These are phyloP conservation scores for Vollenhovia emeryi DNA, from an alignment of 1,140 invertebrate genomes.

Conservation along the genomic window DNA sequence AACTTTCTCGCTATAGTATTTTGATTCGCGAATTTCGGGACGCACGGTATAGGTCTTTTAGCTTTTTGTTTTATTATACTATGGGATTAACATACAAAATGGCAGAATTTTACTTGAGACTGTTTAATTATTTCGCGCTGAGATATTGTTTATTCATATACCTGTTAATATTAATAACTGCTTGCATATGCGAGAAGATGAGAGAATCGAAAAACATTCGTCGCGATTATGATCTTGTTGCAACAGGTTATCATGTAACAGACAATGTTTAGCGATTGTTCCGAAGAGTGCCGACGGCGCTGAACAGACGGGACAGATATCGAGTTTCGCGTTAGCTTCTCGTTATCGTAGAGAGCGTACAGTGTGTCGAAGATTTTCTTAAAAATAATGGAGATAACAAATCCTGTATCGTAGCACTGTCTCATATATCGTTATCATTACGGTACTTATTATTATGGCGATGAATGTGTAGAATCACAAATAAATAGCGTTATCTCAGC, in stretches of 20 bases:
- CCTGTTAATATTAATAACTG: conserved; percentile 11
- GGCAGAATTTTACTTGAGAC: background rate
- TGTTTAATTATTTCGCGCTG: background rate
- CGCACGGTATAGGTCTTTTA: no score
- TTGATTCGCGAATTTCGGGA: no score
- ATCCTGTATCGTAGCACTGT: background rate
- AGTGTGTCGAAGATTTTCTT: conserved; percentile 14
- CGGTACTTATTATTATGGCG: background rate
- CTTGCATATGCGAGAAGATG: background rate
- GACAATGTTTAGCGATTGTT: conserved; percentile 23
- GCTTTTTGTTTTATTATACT: background rate
- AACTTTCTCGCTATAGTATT: no score
- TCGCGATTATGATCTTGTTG: conserved; percentile 35
- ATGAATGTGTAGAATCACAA: background rate
- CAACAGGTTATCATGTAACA: conserved; percentile 48
- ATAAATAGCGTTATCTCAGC: background rate
- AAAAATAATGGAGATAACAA: conserved; percentile 27
- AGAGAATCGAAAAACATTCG: conserved; percentile 18
- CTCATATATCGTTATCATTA: background rate
- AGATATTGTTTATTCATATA: background rate
- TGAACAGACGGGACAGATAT: conserved; percentile 24
- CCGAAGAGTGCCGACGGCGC: conserved; percentile 24
- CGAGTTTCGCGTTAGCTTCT: conserved; percentile 2
- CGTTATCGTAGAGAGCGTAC: background rate
- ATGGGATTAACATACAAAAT: background rate